Evolutionary conservation across 1,140 invertebrate genomes (phyloP), one percentile per base, ranked within the genome.

Genomic region (Drosophila saltans): DNA sequence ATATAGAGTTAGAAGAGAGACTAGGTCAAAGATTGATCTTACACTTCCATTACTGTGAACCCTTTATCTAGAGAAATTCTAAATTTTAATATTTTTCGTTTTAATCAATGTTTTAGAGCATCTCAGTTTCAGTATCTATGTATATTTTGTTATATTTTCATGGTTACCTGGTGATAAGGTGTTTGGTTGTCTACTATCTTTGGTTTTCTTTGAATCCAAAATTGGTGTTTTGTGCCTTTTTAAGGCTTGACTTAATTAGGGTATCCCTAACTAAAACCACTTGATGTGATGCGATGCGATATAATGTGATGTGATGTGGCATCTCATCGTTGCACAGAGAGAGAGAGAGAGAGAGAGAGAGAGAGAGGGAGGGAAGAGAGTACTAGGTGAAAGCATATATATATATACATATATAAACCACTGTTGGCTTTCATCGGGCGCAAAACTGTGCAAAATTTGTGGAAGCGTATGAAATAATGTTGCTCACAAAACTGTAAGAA

Each of bases 401-500:
- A 59, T 3, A 58, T n/a, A 36, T 26, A 57, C 8, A 56, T 3
- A 56, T 2, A 57, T 5, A 36, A 28, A 21, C 36, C 57, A 40
- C 67, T 66, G 66, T 77, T 69, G 56, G 66, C 66, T 71, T 75
- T 68, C 75, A 28, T 77, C 70, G 68, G 65, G 65, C 60, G 69
- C 74, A 76, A 72, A 59, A 59, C 16, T 59, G 57, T 59, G 57
- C 57, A 59, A 59, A 59, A 73, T 67, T 72, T 70, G 72, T 66
- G 66, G 56, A 74, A 72, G 75, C 81, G 75, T 57, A 70, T 63
- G 52, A 39, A 78, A 85, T 71, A 71, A 86, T 79, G 69, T 78
- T 83, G 80, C 81, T 77, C 56, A 68, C 64, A 78, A 86, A 78
- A 86, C 79, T 88, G 82, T 72, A 78, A 77, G 80, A 89, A 59